Evolutionary conservation across 2,113 vertebrate species (phyloP), one percentile per base, ranked within the genome.

Genomic region (Corynorhinus townsendii): DNA sequence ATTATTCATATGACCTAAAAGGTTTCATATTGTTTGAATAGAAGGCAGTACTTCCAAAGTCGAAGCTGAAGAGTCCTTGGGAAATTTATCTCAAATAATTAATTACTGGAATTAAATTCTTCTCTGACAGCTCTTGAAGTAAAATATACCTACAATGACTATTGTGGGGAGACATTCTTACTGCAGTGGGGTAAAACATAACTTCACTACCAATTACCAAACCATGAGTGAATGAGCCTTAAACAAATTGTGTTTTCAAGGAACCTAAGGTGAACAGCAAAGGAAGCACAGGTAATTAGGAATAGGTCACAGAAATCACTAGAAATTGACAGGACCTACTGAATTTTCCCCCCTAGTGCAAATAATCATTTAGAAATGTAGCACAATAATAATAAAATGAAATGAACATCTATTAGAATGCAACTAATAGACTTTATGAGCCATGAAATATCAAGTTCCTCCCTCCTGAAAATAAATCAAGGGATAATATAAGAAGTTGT

Each of bases 21-120:
- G 10, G 1, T 86, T 93, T 82, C 8, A 0, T 38, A 38, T n/a
- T 92, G 66, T 93, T 68, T 71, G 54, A 82, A 86, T 49, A 54
- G 85, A 89, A 92, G 24, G 43, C 84, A 47, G 1, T 17, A 40
- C 16, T 35, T 92, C 72, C 68, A 35, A 49, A 77, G 59, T 73
- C 15, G 26, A 88, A 94, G 24, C 38, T 52, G 24, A 83, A 49
- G 47, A 90, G 6, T 66, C 86, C 59, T 93, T 72, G 56, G n/a
- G 45, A 97, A 96, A 93, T 68, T 49, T 79, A 72, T 49, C 73
- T 93, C 73, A 91, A 68, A 73, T 79, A 88, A 91, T 49, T 86
- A 86, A 75, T 80, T 95, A 69, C 71, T 90, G n/a, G 68, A 93
- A 82, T 92, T 89, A 87, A 94, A 56, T 93, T 92, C 38, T 89